Evolutionary conservation across 2,797 vertebrate species (phyloP).

Genomic region (Cynopterus sphinx): DNA sequence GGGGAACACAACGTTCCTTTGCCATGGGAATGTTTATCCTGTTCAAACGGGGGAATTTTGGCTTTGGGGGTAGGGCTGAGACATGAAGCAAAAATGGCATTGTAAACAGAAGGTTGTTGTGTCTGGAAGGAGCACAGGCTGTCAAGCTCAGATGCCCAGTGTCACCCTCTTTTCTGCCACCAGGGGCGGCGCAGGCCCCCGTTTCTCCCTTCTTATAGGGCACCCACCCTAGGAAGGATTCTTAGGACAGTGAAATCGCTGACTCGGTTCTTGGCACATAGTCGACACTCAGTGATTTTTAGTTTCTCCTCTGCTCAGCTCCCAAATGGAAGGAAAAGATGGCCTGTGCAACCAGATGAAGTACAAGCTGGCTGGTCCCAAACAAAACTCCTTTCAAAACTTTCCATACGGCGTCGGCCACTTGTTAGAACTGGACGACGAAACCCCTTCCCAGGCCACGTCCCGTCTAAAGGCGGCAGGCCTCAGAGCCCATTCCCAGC

Average conservation of each 20-base stretch:
- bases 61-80: conserved; percentile 5
- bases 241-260: background rate
- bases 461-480: conserved; percentile 80
- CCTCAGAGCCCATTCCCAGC: conserved; percentile 83
- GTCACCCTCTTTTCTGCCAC: background rate
- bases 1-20: conserved; percentile 51
- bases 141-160: background rate
- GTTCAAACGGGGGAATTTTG: conserved; percentile 60
- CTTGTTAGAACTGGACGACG: conserved; percentile 78
- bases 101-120: background rate
- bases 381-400: conserved; percentile 80
- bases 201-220: background rate
- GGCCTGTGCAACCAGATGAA: conserved; percentile 74
- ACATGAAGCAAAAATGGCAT: background rate
- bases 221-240: background rate
- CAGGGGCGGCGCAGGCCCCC: background rate
- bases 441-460: conserved; percentile 80
- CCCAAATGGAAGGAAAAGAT: conserved; percentile 28
- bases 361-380: conserved; percentile 74
- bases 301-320: conserved; percentile 26
- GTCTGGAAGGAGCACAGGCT: background rate
- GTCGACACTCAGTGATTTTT: background rate
- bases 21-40: conserved; percentile 70
- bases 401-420: conserved; percentile 82
- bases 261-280: conserved; percentile 48